Evolutionary conservation across 2,797 vertebrate species (phyloP), one percentile per base, ranked within the genome.

Genomic region (Rallus crepitans): DNA sequence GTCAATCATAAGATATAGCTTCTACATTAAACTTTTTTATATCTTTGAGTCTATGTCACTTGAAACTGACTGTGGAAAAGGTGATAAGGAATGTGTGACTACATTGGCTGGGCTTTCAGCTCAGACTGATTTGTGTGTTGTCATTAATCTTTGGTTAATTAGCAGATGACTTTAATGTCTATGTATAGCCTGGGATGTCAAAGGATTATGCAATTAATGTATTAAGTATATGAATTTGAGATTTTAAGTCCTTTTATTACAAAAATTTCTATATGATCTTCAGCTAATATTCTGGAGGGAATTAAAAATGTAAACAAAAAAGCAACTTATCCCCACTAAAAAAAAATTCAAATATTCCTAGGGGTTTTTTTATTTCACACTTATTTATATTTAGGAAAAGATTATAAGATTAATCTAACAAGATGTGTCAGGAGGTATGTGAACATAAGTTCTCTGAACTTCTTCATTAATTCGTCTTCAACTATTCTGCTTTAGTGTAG

Each of bases 91-190:
- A 25, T 35, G 15, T 40, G 8, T 48, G 37, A 42, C 47, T 71
- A 1, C 60, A 30, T 20, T 82, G 50, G 30, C 25, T 65, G 17
- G 6, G 55, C 37, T 73, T 85, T 66, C 7, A 16, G 33, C 37
- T 94, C 60, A 33, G 53, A 45, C 11, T 66, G 65, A 91, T 72
- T 63, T 80, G 27, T 73, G 57, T 52, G 16, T 50, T 92, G 86
- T 75, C 60, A 87, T 87, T 93, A 92, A 89, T 92, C 53, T 79
- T 47, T 60, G 89, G 37, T 82, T 95, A 91, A 96, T 97, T 97
- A 93, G 35, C 48, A 82, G 92, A 70, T 93, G 60, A 75, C 71
- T 96, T 93, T 87, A 82, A 89, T 89, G 87, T 85, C 89, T 89
- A 71, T 91, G 40, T 89, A 80, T 93, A 94, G 84, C 47, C 68